Evolutionary conservation across 2,888 invertebrate genomes (phyloP).

Genomic region (Anoncus sp.): DNA sequence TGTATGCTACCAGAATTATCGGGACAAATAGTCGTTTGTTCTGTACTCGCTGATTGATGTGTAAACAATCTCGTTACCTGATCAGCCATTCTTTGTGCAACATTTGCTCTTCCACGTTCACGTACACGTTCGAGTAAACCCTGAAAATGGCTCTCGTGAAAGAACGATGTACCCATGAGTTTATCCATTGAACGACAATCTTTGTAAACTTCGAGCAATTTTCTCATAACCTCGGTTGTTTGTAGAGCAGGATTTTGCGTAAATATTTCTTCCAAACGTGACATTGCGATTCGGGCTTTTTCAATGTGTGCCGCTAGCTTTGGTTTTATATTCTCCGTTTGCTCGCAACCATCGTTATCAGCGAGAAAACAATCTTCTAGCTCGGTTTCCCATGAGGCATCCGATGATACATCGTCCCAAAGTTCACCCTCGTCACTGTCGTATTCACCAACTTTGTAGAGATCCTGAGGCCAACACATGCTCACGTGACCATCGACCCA

Average conservation of each 20-base stretch:
- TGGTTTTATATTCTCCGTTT: constrained; percentile 83
- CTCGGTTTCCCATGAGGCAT: constrained; percentile 94
- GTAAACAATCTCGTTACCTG: constrained; percentile 85
- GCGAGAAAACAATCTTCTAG: constrained; percentile 86
- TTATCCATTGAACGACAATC: constrained; percentile 94
- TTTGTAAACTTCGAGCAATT: constrained; percentile 92
- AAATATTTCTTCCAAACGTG: constrained; percentile 91
- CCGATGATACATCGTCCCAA: constrained; percentile 89
- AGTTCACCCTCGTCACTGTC: constrained; percentile 91
- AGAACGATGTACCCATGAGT: constrained; percentile 93
- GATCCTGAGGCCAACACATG: constrained; percentile 96
- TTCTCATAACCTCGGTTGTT: constrained; percentile 91
- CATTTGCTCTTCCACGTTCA: constrained; percentile 88
- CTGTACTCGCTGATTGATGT: constrained; percentile 77
- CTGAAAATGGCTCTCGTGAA: constrained; percentile 92
- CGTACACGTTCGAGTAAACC: constrained; percentile 90
- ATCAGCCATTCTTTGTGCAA: constrained; percentile 89
- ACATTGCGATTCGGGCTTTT: constrained; percentile 90
- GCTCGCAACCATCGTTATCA: constrained; percentile 83
- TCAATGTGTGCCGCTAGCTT: constrained; percentile 91
- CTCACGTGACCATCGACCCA: constrained; percentile 95
- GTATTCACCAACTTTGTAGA: constrained; percentile 92
- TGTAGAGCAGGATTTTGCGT: constrained; percentile 90
- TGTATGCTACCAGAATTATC: constrained; percentile 69
- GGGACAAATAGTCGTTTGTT: constrained; percentile 61